phyloP scores from a whole-genome alignment of 2,797 vertebrate genomes.

The Halcyon smyrnensis region DNA sequence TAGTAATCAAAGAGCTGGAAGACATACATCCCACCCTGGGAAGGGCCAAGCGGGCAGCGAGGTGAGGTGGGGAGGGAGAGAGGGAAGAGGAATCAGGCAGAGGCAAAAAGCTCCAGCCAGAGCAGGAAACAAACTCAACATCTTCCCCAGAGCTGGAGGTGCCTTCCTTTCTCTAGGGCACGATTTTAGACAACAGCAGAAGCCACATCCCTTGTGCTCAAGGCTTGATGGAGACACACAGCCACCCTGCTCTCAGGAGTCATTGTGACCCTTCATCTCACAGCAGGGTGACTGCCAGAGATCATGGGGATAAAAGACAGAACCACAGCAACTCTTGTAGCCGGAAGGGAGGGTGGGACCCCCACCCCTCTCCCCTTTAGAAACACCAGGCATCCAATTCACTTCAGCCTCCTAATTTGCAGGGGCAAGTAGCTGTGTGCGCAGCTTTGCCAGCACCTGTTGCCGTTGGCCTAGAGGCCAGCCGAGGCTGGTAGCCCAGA shows the following conservation, averaged over 20 bases:
- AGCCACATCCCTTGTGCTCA: not conserved
- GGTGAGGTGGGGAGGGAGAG: not conserved
- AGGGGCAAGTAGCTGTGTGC: not conserved
- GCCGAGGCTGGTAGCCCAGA: not conserved
- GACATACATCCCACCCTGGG: slow-evolving; percentile 94
- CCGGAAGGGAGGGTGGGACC: not conserved
- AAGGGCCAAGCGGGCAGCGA: not conserved
- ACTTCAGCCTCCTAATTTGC: not conserved
- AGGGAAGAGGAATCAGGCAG: slow-evolving; percentile 23
- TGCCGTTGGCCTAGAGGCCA: not conserved
- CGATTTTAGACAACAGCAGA: not conserved
- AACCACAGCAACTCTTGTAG: not conserved
- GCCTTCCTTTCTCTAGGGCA: not conserved
- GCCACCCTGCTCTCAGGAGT: not conserved
- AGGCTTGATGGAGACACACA: not conserved
- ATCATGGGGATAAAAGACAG: not conserved
- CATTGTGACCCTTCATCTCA: not conserved
- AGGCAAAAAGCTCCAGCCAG: not conserved
- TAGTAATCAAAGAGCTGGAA: slow-evolving; percentile 98
- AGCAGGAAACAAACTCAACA: not conserved
- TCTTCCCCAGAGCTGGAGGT: not conserved
- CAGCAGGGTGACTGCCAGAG: not conserved
- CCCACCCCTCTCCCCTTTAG: not conserved
- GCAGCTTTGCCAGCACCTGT: not conserved
- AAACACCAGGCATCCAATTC: not conserved